These are phyloP conservation scores for Pampus argenteus DNA, from an alignment of 2,797 vertebrate genomes.

Conservation along the genomic window DNA sequence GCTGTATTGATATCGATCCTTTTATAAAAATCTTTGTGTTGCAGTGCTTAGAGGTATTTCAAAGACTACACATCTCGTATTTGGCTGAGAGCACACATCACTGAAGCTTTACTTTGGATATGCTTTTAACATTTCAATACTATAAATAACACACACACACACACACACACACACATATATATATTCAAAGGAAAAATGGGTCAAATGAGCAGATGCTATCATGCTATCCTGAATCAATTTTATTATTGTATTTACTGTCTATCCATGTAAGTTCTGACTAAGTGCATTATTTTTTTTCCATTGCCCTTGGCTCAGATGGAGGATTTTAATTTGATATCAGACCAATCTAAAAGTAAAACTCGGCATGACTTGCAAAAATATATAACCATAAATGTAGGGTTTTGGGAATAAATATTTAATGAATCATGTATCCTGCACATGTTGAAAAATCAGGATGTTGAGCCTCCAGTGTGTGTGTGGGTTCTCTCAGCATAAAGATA, in stretches of 20 bases:
- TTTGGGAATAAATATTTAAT: slow-evolving; percentile 52
- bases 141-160: no score
- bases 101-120: slow-evolving; percentile 1
- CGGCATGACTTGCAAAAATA: slow-evolving; percentile 66
- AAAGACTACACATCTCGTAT: slow-evolving; percentile 1
- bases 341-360: slow-evolving; percentile 48
- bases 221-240: slow-evolving; percentile 8
- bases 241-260: slow-evolving; percentile 19
- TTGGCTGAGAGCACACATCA: slow-evolving; percentile 13
- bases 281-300: slow-evolving; percentile 45
- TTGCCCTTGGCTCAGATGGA: slow-evolving; percentile 44
- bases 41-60: background rate
- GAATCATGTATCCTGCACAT: slow-evolving; percentile 63
- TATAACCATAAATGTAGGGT: slow-evolving; percentile 29
- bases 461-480: slow-evolving; percentile 60
- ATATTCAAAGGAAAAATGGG: slow-evolving; percentile 3
- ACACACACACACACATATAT: no score
- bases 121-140: slow-evolving; percentile 4
- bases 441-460: slow-evolving; percentile 64
- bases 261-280: slow-evolving; percentile 38
- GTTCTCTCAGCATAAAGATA: slow-evolving; percentile 72
- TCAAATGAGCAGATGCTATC: slow-evolving; percentile 14
- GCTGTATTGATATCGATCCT: background rate
- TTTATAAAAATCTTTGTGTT: background rate
- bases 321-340: slow-evolving; percentile 60